Base-by-base conservation (phyloP, 2,113 vertebrate species). In the Microcebus murinus region DNA sequence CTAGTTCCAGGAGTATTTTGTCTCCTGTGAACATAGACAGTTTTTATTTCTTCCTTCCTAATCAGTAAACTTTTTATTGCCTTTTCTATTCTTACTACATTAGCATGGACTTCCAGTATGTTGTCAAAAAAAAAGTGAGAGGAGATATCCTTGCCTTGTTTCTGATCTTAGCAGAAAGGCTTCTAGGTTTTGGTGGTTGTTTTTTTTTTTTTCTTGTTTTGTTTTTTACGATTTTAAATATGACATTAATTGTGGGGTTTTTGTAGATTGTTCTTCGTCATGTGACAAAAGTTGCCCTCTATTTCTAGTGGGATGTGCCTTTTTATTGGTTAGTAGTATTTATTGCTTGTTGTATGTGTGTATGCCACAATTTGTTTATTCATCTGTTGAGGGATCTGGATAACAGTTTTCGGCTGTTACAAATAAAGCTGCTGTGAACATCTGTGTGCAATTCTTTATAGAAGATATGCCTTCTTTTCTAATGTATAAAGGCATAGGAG, bases 281-380 rank as follows among this genome's bases (percentile, higher is more conserved):
- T 87, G 21, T 82, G 77, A 50, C 70, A 34, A 23, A 88, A 15
- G 45, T 48, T 70, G 29, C 42, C 39, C 29, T 82, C 18, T 68
- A 0, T 48, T 80, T 4, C 12, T 85, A 79, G 2, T 84, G 55
- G 12, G 10, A 3, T 67, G 18, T 83, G 76, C 3, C 21, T 73
- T 96, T 94, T 61, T 68, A 45, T 70, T 91, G 55, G 25, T 29
- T 23, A 93, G 13, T 82, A 92, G 10, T 80, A 39, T 83, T 77
- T 59, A 59, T 59, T 21, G 21, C 55, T 57, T 59, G 36, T 88
- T 96, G 17, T 59, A 21, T 67, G n/a, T 67, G n/a, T 0, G 5
- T 63, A 8, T 94, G 27, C 52, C 27, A 74, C 45, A 88, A 1
- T 73, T 71, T 71, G 3, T 76, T 73, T 81, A 50, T 74, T 82